A percentile compares a stretch with the other conserved stretches of the same genome.
phyloP scores from a whole-genome alignment of 2,888 invertebrate genomes.

The Anthophora plumipes region DNA sequence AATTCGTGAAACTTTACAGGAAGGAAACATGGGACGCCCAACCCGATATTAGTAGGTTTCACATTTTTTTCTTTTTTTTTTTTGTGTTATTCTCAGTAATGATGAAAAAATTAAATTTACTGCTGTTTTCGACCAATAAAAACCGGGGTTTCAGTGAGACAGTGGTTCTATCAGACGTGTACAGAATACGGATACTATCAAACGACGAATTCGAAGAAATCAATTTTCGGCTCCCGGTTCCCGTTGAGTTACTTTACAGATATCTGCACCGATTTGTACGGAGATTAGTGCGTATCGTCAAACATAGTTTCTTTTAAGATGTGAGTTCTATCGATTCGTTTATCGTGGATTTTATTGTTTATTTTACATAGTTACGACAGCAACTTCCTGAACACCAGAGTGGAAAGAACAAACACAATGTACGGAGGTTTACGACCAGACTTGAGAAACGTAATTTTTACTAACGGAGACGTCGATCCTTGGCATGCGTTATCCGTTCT shows the following conservation, averaged over 20 bases:
- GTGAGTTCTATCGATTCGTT: no score
- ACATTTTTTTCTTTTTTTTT: no score
- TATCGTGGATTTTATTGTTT: neutral
- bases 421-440: conserved; percentile 86
- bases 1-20: conserved; percentile 55
- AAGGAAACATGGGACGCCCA: conserved; percentile 59
- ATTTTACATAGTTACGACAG: conserved; percentile 70
- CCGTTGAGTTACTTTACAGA: conserved; percentile 85
- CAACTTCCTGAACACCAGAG: conserved; percentile 80
- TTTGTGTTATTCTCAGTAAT: neutral
- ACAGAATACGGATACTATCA: conserved; percentile 95
- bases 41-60: conserved; percentile 53
- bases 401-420: conserved; percentile 85
- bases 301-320: no score
- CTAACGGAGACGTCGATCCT: conserved; percentile 87
- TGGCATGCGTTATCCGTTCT: conserved; percentile 86
- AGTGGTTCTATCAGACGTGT: conserved; percentile 94
- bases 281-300: conserved; percentile 79
- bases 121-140: no score
- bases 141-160: conserved; percentile 86
- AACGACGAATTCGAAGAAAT: conserved; percentile 87
- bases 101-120: neutral
- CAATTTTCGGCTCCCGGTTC: conserved; percentile 87
- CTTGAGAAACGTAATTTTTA: conserved; percentile 86
- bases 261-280: conserved; percentile 85